Conservation (phyloP, 2,113 vertebrate species). For the Budorcas taxicolor region DNA sequence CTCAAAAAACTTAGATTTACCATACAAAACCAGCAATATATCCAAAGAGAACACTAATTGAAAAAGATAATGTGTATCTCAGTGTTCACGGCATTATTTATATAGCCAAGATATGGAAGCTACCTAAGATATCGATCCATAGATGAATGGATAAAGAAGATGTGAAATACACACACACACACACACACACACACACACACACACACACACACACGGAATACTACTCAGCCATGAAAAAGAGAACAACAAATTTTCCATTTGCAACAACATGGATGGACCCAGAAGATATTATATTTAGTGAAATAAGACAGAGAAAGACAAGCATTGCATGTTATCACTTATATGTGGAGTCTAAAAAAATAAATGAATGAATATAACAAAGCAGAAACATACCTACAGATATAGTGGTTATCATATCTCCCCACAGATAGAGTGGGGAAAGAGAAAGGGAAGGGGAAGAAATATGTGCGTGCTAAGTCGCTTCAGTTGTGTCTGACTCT, state of each 20-base stretch:
- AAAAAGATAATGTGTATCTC: neutral
- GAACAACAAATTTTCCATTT: neutral
- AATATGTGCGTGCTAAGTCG: neutral
- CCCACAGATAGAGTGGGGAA: neutral
- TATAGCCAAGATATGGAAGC: neutral
- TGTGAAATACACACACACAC: neutral
- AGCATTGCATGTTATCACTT: neutral
- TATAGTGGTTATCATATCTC: neutral
- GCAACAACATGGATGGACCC: neutral
- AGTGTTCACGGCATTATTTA: neutral
- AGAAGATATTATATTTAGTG: neutral
- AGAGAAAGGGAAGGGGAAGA: neutral
- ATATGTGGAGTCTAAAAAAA: neutral
- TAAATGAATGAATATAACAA: neutral
- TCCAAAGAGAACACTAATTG: neutral
- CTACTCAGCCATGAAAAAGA: neutral
- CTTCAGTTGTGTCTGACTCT: neutral
- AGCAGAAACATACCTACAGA: neutral
- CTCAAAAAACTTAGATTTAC: neutral
- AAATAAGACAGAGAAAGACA: neutral
- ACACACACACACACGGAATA: neutral
- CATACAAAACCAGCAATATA: neutral
- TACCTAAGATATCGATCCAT: neutral
- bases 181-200: neutral
- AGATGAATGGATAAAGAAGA: neutral